phyloP scores from a whole-genome alignment of 2,113 vertebrate species.

The Sphyrna mokarran region DNA sequence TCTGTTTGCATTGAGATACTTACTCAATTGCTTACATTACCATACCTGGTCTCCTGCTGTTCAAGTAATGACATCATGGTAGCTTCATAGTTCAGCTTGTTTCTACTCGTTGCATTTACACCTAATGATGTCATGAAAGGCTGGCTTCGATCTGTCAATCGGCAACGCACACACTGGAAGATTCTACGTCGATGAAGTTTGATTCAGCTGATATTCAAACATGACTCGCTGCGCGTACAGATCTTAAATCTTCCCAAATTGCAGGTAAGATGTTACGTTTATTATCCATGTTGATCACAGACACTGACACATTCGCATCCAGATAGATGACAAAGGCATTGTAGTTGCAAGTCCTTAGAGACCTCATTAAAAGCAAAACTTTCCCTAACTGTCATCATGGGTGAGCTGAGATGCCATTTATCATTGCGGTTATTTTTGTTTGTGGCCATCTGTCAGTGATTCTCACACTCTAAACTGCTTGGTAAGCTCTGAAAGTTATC shows the following conservation, averaged over 20 bases:
- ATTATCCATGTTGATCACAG: constrained; percentile 1
- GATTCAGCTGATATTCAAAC: neutral
- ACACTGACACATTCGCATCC: neutral
- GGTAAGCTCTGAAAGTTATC: neutral
- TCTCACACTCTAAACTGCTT: neutral
- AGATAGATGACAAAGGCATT: constrained; percentile 35
- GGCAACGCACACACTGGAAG: neutral
- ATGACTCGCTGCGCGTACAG: neutral
- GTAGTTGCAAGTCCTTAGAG: constrained; percentile 27
- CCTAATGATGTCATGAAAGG: neutral
- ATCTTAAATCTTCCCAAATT: neutral
- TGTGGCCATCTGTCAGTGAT: constrained; percentile 30
- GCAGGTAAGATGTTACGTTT: constrained; percentile 19
- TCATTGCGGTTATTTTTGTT: constrained; percentile 36
- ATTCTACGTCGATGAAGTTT: neutral
- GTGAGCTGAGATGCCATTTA: constrained; percentile 36
- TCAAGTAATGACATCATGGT: neutral
- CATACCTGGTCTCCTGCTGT: neutral
- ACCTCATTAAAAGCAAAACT: constrained; percentile 36
- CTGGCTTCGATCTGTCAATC: neutral
- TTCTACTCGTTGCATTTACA: neutral
- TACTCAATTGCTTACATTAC: neutral
- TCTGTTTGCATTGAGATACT: neutral
- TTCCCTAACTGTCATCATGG: constrained; percentile 35
- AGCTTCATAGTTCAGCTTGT: neutral